Conservation (phyloP, 1,140 invertebrate genomes). For the Campoletis sonorensis region DNA sequence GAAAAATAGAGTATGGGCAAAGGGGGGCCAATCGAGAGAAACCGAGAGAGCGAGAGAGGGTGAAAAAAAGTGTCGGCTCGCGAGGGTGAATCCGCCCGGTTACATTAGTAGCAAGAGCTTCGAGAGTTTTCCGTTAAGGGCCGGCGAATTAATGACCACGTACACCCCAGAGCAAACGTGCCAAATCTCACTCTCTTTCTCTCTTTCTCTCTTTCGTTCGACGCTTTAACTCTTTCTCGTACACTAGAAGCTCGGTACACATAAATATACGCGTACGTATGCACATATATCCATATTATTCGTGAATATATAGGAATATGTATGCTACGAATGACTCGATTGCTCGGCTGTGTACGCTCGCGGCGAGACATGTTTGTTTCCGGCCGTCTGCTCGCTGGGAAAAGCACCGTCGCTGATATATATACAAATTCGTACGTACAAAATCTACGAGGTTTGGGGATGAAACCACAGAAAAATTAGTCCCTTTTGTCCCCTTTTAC, state of each 20-base stretch:
- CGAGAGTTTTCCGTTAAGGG: constrained; percentile 24
- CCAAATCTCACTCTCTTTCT: no score
- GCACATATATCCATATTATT: not conserved
- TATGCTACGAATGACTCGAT: not conserved
- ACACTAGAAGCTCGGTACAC: not conserved
- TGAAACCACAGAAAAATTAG: constrained; percentile 45
- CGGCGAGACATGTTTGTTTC: constrained; percentile 45
- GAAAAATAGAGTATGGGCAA: not conserved
- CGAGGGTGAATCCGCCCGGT: constrained; percentile 14
- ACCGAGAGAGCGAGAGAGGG: not conserved
- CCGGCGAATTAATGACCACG: constrained; percentile 36
- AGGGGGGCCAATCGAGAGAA: not conserved
- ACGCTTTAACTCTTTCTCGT: not conserved
- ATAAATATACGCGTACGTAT: not conserved
- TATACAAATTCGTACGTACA: not conserved
- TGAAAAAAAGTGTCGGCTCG: constrained; percentile 19
- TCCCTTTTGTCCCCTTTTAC: not conserved
- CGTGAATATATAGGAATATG: not conserved
- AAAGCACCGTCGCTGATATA: not conserved
- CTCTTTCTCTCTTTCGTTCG: not conserved
- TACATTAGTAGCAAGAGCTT: constrained; percentile 40
- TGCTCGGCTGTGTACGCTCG: constrained; percentile 34
- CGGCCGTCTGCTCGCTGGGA: constrained; percentile 19
- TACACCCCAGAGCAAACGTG: not conserved
- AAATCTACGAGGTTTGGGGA: not conserved